Base-by-base conservation (phyloP, 2,888 invertebrate species). In the Diadromus collaris region DNA sequence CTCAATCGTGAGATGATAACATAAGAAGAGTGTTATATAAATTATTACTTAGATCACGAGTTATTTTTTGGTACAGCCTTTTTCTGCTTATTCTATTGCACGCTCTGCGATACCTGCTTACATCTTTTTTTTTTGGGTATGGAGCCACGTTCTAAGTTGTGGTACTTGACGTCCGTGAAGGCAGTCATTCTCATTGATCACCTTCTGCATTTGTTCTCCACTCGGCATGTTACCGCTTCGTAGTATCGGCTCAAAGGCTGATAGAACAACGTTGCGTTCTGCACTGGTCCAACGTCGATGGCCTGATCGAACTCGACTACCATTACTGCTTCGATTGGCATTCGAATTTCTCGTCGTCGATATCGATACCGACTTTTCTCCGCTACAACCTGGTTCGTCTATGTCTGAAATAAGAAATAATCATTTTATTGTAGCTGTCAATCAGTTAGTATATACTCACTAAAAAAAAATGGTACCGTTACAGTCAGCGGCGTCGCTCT, bases 111-210 rank as follows among this genome's bases (percentile, higher is more conserved):
- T 44, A 44, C 16, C n/a, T 10, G 21, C 3, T 51, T 2, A 21
- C 16, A 29, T 65, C 2, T 64, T 75, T 51, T 79, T 77, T 44
- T 72, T 78, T 64, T 81, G 63, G 1, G 69, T 76, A 41, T 81
- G 78, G 10, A 81, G 29, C 81, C 79, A 81, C 13, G 79, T 73
- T 29, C 78, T 68, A 10, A 81, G 16, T 70, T 81, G 80, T 1
- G 80, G 71, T 10, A 78, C 80, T 7, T 76, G 58, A 19, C 81
- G 79, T 24, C 71, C 76, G n/a, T 51, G 58, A 9, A 81, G 69
- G 58, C 75, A 80, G 29, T 38, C 21, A 44, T 76, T 54, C 9
- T 54, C 38, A 41, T 81, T 21, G 5, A 78, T 76, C 6, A 78
- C 6, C 1, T 72, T 46, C 27, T 78, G 78, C 54, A 81, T 69